Percentiles rank a stretch among this genome's conserved stretches.
These are phyloP conservation scores for Clunio marinus DNA, from an alignment of 2,888 invertebrate genomes.

Conservation along the genomic window DNA sequence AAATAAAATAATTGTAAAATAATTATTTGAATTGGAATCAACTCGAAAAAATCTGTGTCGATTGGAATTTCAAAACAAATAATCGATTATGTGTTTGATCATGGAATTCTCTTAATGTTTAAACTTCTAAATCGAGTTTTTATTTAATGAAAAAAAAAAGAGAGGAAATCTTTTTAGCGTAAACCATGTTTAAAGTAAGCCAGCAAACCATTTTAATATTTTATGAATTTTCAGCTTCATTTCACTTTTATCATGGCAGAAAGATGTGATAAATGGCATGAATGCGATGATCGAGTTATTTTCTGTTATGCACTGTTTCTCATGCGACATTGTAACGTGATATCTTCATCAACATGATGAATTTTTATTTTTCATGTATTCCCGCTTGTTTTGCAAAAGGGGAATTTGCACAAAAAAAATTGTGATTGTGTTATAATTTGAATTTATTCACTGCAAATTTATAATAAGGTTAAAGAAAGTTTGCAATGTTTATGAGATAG, in stretches of 20 bases:
- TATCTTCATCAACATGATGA: constrained; percentile 3
- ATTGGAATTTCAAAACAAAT: neutral
- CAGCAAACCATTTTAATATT: neutral
- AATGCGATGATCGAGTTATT: neutral
- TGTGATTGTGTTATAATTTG: neutral
- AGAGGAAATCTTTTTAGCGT: neutral
- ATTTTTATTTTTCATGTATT: no score
- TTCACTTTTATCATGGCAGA: constrained; percentile 36
- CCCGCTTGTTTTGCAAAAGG: no score
- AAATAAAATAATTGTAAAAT: constrained; percentile 27
- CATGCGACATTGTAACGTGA: neutral
- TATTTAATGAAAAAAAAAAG: neutral
- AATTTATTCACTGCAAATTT: no score
- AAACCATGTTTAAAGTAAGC: neutral
- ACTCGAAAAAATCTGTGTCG: neutral
- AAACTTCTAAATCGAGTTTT: neutral
- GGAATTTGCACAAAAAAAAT: no score
- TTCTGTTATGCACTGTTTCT: neutral
- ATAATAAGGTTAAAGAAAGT: no score
- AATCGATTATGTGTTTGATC: neutral
- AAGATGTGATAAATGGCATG: neutral
- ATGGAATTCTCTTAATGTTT: constrained; percentile 29
- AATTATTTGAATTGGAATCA: constrained; percentile 26
- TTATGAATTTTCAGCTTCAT: constrained; percentile 31
- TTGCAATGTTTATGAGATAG: no score